Conservation (phyloP, 2,113 vertebrate species). For the Neopipo cinnamomea region DNA sequence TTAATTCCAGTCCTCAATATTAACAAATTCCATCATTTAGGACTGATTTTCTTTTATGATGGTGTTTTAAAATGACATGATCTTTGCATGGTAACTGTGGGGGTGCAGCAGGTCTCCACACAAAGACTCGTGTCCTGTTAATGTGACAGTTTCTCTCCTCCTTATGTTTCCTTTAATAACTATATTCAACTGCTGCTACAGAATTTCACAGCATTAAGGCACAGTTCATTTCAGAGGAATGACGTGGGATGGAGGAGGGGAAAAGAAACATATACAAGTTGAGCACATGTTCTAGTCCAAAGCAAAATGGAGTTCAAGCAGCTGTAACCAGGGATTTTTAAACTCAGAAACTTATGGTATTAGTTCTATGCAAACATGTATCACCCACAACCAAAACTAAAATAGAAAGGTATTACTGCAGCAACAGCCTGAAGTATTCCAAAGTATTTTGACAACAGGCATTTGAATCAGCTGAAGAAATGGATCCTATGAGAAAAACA, state of each 20-base stretch:
- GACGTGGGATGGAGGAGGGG: not conserved
- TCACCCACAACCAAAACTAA: not conserved
- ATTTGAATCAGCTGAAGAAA: not conserved
- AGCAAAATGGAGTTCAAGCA: not conserved
- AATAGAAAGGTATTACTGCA: not conserved
- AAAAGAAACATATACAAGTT: not conserved
- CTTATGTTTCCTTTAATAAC: not conserved
- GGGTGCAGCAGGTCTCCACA: not conserved
- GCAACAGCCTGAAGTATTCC: not conserved
- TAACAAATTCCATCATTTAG: not conserved
- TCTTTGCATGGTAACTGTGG: not conserved
- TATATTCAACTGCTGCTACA: not conserved
- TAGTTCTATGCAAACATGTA: not conserved
- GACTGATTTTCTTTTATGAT: not conserved
- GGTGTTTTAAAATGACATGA: not conserved
- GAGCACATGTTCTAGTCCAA: not conserved
- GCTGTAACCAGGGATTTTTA: not conserved
- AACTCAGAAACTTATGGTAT: not conserved
- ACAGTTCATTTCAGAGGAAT: not conserved
- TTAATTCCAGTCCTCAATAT: not conserved
- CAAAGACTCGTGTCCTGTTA: not conserved
- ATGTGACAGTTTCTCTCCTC: not conserved
- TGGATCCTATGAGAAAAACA: not conserved
- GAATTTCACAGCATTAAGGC: not conserved
- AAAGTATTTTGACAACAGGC: not conserved